Evolutionary conservation across 2,888 invertebrate species (phyloP).

Genomic region (Erannis defoliaria): DNA sequence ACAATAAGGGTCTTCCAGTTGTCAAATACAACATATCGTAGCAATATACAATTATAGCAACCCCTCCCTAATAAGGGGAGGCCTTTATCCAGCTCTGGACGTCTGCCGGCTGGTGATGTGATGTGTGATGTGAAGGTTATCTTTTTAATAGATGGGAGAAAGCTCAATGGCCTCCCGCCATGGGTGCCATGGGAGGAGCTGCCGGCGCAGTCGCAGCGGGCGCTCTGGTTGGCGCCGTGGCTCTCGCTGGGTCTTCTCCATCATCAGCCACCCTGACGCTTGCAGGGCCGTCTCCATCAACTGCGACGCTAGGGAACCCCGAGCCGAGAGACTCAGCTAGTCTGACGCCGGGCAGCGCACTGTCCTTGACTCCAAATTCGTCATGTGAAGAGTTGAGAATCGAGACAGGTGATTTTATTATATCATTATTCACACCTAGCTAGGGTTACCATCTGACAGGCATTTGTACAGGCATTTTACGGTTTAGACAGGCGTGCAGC

Average conservation of each 20-base stretch:
- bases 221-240: conserved; percentile 77
- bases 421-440: too few relatives aligned
- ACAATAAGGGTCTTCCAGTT: too few relatives aligned
- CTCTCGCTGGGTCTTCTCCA: conserved; percentile 84
- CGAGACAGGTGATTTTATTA: conserved; percentile 65
- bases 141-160: conserved; percentile 90
- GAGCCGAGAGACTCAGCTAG: conserved; percentile 85
- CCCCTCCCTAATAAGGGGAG: too few relatives aligned
- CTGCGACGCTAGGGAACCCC: conserved; percentile 63
- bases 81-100: too few relatives aligned
- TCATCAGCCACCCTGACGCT: conserved; percentile 64
- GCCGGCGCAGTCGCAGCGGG: conserved; percentile 77
- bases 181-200: conserved; percentile 71
- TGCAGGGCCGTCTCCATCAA: conserved; percentile 74
- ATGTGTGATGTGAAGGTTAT: not conserved
- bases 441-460: too few relatives aligned
- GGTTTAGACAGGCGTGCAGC: too few relatives aligned
- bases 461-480: too few relatives aligned
- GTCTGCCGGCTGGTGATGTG: too few relatives aligned
- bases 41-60: too few relatives aligned
- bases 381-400: conserved; percentile 89
- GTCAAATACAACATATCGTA: too few relatives aligned
- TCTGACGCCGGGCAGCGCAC: conserved; percentile 87
- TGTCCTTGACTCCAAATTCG: conserved; percentile 90
- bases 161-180: conserved; percentile 84